A percentile compares a stretch with the other conserved stretches of the same genome.
These are phyloP conservation scores for Lepus oiostolus DNA, from an alignment of 2,797 vertebrate species.

Conservation along the genomic window DNA sequence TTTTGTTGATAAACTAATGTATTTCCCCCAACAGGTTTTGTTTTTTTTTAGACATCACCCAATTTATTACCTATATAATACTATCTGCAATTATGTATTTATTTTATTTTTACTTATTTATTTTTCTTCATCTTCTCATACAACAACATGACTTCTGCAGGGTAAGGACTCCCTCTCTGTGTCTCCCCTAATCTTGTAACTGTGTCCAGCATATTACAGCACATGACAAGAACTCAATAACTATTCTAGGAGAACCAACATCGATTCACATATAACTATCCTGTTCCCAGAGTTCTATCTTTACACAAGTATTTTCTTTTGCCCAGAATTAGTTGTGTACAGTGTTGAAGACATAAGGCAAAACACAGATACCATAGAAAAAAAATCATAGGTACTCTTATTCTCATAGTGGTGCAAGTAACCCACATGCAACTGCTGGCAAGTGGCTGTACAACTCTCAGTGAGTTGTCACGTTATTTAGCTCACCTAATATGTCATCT, in stretches of 20 bases:
- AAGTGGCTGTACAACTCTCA: not conserved
- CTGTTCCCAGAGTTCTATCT: not conserved
- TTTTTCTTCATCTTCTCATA: not conserved
- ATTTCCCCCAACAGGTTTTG: not conserved
- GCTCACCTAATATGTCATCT: not conserved
- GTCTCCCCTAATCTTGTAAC: not conserved
- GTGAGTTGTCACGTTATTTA: not conserved
- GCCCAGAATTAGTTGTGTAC: not conserved
- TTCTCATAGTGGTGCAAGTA: not conserved
- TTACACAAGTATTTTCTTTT: not conserved
- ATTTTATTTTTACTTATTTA: not conserved
- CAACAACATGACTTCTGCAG: not conserved
- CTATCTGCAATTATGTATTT: not conserved
- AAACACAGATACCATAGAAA: not conserved
- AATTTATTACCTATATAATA: not conserved
- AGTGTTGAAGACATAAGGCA: not conserved
- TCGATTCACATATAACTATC: conserved; percentile 1
- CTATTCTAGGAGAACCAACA: not conserved
- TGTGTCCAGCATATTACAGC: not conserved
- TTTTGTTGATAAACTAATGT: not conserved
- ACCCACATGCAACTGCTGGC: not conserved
- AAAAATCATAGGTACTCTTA: not conserved
- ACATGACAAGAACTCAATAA: not conserved
- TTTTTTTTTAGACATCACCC: not conserved
- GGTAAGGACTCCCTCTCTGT: not conserved